Base-by-base conservation (phyloP, 2,888 invertebrate genomes). In the Podotricha telesiphe region DNA sequence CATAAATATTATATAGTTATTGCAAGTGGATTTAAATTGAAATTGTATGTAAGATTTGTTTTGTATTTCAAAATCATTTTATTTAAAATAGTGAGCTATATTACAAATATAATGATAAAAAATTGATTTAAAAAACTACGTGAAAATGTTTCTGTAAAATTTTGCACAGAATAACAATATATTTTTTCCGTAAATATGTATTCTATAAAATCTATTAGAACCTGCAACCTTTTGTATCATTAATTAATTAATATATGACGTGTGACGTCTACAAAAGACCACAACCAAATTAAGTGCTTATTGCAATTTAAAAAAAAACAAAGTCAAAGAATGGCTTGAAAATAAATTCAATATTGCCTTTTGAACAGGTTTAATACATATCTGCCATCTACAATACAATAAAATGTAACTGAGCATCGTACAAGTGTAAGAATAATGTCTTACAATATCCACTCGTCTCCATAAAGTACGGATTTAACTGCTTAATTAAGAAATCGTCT, bases 401-500 rank as follows among this genome's bases (percentile, higher is more conserved):
- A 59, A 28, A 59, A 59, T 45, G 34, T 48, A 22, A 47, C 37
- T 15, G 34, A 48, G 47, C 48, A 48, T 34, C 59, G 53, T 70
- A 73, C 61, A 69, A 73, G 69, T 70, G 72, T 73, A 67, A 65
- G 68, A 73, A 59, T 69, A 70, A 76, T 70, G 69, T 73, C 68
- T 70, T 56, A 70, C 68, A 66, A 66, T 70, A 74, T 70, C 70
- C 64, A 75, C 68, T 74, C 71, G 71, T 76, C 75, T 77, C 71
- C 75, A 75, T 75, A 77, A 78, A 76, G 72, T 75, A 61, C 66
- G 69, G 74, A 75, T 73, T 73, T 76, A 74, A 76, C 73, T 74
- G 72, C 75, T 77, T 76, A 75, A 77, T 78, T 78, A 77, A 76
- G 76, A 75, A 78, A 78, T 77, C 71, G 75, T 77, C 73, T 74